Conservation (phyloP, 2,888 invertebrate genomes). For the Mimumesa dahlbomi region DNA sequence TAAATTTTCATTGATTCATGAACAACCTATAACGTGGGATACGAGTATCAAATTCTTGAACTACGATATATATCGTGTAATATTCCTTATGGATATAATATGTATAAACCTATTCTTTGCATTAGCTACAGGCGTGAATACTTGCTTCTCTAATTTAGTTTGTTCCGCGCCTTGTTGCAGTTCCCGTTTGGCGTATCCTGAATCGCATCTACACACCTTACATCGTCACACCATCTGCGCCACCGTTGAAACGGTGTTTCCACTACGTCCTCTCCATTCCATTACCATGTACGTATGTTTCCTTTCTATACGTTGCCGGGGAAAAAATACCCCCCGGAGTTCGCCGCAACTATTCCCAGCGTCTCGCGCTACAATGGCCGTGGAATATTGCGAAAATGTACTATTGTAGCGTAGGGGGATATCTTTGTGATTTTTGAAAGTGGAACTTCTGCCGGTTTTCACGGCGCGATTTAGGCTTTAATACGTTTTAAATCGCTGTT, state of each 20-base stretch:
- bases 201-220: conserved; percentile 4
- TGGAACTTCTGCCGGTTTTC: conserved; percentile 10
- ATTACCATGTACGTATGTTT: conserved; percentile 23
- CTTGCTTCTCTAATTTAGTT: not conserved
- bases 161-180: not conserved
- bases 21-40: no score
- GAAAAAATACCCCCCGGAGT: conserved; percentile 13
- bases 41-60: no score
- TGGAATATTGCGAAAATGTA: not conserved
- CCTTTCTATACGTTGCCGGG: not conserved
- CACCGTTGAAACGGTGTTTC: conserved; percentile 21
- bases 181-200: not conserved
- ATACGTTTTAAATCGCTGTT: not conserved
- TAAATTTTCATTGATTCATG: no score
- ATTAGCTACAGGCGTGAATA: no score
- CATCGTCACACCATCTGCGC: conserved; percentile 8
- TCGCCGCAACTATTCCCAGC: conserved; percentile 9
- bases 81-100: no score
- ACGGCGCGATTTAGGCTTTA: not conserved
- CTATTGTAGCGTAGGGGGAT: not conserved
- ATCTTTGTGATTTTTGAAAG: conserved; percentile 16
- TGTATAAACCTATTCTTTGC: no score
- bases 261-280: conserved; percentile 34
- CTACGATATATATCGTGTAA: no score
- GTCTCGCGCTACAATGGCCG: conserved; percentile 14